Base-by-base conservation (phyloP, 2,113 vertebrate genomes). In the Melierax canorus region DNA sequence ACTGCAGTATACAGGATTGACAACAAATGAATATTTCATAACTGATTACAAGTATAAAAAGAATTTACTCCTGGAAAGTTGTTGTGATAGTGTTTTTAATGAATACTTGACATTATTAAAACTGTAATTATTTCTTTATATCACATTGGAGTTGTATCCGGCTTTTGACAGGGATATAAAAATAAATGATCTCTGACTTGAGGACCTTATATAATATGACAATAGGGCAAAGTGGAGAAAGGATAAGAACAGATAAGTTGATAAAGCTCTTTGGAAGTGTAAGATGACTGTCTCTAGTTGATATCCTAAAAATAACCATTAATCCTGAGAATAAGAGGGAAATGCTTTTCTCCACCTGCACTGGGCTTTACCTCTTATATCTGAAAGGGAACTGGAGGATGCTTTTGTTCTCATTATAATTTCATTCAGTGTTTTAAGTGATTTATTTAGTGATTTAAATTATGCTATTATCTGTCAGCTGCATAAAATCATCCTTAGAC, bases 11-110 rank as follows among this genome's bases (percentile, higher is more conserved):
- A 82, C 79, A 93, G 43, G 63, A 96, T 90, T 69, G 94, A 94
- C 94, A 95, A 92, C 91, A 95, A 91, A 95, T 97, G 73, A 96
- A 95, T 97, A 95, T 97, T 96, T 97, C 58, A 95, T 95, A 96
- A 74, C 50, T 88, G 75, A 83, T 93, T 94, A 75, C 34, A 94
- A 92, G 60, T 63, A 92, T 93, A 92, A 86, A 95, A 95, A 95
- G n/a, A 96, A 94, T 85, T 39, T 84, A 74, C 24, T 88, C 73
- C 58, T 92, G 66, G 58, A 96, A 96, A 59, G 85, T 59, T 93
- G 74, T 75, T 95, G 83, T 96, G 67, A 86, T 75, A 87, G 29
- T 73, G 36, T 63, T 96, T 93, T 96, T 86, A 96, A 97, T 94
- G 85, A 96, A 92, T 89, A 90, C 34, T 95, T 97, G 95, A 95